Conservation (phyloP, 1,140 invertebrate species). For the Rhagoletis zephyria region DNA sequence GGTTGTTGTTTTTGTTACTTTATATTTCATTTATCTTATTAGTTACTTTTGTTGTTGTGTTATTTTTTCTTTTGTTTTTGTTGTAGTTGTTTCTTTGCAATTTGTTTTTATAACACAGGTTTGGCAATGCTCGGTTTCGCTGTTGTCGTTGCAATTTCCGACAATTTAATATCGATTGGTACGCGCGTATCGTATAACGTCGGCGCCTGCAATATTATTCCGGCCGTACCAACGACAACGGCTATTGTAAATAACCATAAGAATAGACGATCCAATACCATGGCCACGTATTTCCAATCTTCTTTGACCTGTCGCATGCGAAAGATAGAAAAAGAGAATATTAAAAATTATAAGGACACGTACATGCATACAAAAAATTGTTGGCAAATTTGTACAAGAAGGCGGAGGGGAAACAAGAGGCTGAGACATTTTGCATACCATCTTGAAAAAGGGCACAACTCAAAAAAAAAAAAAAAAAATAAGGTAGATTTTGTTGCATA, state of each 20-base stretch:
- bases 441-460: no score
- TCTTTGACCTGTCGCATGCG: slow-evolving; percentile 76
- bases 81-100: slow-evolving; percentile 41
- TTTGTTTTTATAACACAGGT: slow-evolving; percentile 70
- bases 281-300: slow-evolving; percentile 99
- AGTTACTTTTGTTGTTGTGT: background rate
- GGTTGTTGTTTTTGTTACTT: slow-evolving; percentile 21
- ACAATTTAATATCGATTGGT: slow-evolving; percentile 89
- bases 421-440: no score
- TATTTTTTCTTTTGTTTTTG: slow-evolving; percentile 51
- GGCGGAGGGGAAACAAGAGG: no score
- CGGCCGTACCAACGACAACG: slow-evolving; percentile 93
- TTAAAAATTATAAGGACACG: no score
- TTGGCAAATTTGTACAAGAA: no score
- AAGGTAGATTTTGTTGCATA: no score
- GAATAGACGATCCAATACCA: slow-evolving; percentile 96
- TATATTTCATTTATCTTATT: slow-evolving; percentile 15
- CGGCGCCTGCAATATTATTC: slow-evolving; percentile 92
- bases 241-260: slow-evolving; percentile 97
- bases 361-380: no score
- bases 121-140: slow-evolving; percentile 81
- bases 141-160: slow-evolving; percentile 86
- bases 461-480: no score
- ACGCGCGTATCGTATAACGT: slow-evolving; percentile 91
- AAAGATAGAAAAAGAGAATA: background rate